phyloP scores from a whole-genome alignment of 2,113 vertebrate species.

The Pandion haliaetus region DNA sequence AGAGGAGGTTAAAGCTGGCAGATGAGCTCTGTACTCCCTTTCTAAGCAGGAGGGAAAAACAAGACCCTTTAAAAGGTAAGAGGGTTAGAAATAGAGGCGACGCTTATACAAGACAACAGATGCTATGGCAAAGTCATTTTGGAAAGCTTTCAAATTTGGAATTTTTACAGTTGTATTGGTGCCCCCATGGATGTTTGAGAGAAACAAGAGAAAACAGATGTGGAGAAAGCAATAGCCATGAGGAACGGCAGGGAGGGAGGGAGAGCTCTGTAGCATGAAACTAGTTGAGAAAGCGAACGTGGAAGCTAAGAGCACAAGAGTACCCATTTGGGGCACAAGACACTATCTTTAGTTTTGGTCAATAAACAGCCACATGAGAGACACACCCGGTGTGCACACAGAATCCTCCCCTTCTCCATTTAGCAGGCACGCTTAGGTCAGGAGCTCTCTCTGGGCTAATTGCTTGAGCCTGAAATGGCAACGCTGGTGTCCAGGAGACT shows the following conservation, averaged over 20 bases:
- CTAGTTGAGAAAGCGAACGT: background rate
- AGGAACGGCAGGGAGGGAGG: background rate
- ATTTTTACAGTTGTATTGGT: background rate
- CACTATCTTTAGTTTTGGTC: background rate
- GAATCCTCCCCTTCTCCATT: background rate
- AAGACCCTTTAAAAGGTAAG: background rate
- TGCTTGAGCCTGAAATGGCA: background rate
- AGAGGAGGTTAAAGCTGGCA: background rate
- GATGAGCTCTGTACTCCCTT: background rate
- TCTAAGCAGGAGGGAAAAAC: background rate
- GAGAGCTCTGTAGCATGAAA: background rate
- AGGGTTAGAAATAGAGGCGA: background rate
- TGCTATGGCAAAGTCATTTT: background rate
- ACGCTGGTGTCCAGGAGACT: background rate
- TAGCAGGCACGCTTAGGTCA: background rate
- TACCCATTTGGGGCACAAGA: background rate
- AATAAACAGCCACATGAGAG: background rate
- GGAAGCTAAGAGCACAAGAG: background rate
- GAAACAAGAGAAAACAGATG: background rate
- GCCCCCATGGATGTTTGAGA: background rate
- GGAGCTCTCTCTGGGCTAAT: background rate
- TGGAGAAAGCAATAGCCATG: background rate
- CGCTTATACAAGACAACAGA: rapidly evolving
- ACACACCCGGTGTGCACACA: rapidly evolving
- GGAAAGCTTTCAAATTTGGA: background rate